A percentile compares a stretch with the other conserved stretches of the same genome.
Evolutionary conservation across 2,797 vertebrate genomes (phyloP).

Genomic region (Sternarchorhynchus goeldii): DNA sequence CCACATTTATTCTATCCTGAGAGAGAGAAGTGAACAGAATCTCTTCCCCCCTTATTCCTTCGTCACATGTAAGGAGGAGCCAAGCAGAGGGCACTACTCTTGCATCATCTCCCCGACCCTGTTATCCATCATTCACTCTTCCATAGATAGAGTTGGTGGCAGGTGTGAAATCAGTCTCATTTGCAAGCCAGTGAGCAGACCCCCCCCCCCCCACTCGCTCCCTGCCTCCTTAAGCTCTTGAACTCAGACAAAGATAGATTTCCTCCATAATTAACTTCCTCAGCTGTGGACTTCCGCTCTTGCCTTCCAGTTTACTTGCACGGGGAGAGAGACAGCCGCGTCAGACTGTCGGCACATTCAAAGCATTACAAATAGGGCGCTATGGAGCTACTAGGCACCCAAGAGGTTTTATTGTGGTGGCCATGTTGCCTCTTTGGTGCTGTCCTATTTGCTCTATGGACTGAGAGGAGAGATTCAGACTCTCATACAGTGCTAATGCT

Average conservation of each 20-base stretch:
- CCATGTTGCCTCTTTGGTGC: slow-evolving; percentile 10
- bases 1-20: slow-evolving; percentile 33
- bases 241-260: slow-evolving; percentile 70
- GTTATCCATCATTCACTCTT: slow-evolving; percentile 75
- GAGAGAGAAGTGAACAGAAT: slow-evolving; percentile 48
- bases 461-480: slow-evolving; percentile 5
- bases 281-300: slow-evolving; percentile 59
- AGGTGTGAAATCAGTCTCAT: slow-evolving; percentile 82
- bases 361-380: slow-evolving; percentile 31
- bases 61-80: slow-evolving; percentile 59
- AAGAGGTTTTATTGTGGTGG: background rate
- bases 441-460: background rate
- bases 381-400: slow-evolving; percentile 34
- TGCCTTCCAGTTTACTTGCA: slow-evolving; percentile 44
- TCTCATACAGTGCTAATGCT: slow-evolving; percentile 24
- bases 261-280: slow-evolving; percentile 78
- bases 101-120: slow-evolving; percentile 66
- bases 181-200: slow-evolving; percentile 72
- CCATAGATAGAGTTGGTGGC: slow-evolving; percentile 74
- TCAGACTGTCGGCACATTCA: slow-evolving; percentile 5
- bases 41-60: slow-evolving; percentile 37
- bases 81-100: slow-evolving; percentile 66
- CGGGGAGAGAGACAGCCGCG: slow-evolving; percentile 4
- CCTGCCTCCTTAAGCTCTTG: slow-evolving; percentile 41
- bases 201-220: slow-evolving; percentile 40